Base-by-base conservation (phyloP, 2,888 invertebrate genomes). In the Drosophila mercatorum region DNA sequence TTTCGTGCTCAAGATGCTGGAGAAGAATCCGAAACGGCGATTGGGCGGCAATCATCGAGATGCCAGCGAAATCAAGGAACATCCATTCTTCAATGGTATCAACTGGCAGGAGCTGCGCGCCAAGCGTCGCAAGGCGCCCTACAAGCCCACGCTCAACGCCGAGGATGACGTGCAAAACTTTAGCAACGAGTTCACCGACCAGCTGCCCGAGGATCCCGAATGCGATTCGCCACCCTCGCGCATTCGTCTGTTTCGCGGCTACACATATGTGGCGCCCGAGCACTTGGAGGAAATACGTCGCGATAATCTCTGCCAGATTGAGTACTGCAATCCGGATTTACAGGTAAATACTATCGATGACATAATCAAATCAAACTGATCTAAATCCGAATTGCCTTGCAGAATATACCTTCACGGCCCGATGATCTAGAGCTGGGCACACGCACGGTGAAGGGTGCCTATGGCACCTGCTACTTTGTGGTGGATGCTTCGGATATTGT, bases 131-230 rank as follows among this genome's bases (percentile, higher is more conserved):
- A 93, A 95, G 14, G 97, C 99, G 0, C 98, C 98, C 2, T 98
- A 98, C 93, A 95, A 96, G 80, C 99, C 99, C n/a, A 94, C 95
- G 66, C 96, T 99, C 61, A 94, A 94, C 77, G 95, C 96, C 92
- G 98, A 98, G 92, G 94, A 97, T 73, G 99, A 99, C 93, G 97
- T 98, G 14, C 97, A 97, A 91, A 98, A 99, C 94, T 99, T 99
- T 93, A 97, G 98, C 51, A 97, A 97, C 78, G 99, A 99, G 93
- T 99, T 99, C 93, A 99, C 99, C 0, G 95, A 96, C 87, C 97
- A 98, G 96, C 95, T 95, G 58, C 96, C 98, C 8, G 96, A 97
- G 0, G 98, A 98, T 93, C 98, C 98, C 6, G 98, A 98, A 0
- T 97, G 97, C 22, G 95, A 97, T 71, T 95, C 97, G 63, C 98